A percentile compares a stretch with the other conserved stretches of the same genome.
These are phyloP conservation scores for Troides helena DNA, from an alignment of 2,888 invertebrate species.

Conservation along the genomic window DNA sequence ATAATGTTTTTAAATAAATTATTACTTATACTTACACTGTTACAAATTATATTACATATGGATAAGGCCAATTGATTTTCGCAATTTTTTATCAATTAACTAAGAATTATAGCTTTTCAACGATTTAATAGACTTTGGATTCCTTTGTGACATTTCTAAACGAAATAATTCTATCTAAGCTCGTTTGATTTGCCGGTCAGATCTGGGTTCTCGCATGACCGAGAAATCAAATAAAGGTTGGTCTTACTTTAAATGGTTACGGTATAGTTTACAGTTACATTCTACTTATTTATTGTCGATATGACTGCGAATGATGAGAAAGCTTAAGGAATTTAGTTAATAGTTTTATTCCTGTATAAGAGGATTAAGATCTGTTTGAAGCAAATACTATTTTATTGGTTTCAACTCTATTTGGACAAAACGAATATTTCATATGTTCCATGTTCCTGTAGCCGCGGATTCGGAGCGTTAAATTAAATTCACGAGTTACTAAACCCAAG, in stretches of 20 bases:
- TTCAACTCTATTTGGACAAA: too few relatives aligned
- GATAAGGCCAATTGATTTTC: slow-evolving; percentile 9
- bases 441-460: background rate
- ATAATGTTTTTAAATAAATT: background rate
- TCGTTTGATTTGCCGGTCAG: slow-evolving; percentile 24
- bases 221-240: slow-evolving; percentile 30
- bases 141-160: slow-evolving; percentile 12
- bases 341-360: background rate
- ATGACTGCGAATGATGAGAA: background rate
- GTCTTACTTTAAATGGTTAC: slow-evolving; percentile 25
- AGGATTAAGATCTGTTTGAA: too few relatives aligned
- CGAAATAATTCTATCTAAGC: slow-evolving; percentile 13
- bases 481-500: background rate
- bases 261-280: slow-evolving; percentile 26
- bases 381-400: too few relatives aligned
- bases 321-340: background rate
- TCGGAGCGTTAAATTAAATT: background rate
- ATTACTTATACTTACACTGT: background rate
- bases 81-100: slow-evolving; percentile 20
- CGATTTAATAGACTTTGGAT: slow-evolving; percentile 4
- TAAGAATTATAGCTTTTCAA: slow-evolving; percentile 16
- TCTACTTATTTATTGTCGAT: slow-evolving; percentile 22
- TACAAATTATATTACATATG: background rate
- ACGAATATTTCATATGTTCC: too few relatives aligned
- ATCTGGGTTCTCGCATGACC: slow-evolving; percentile 30